These are phyloP conservation scores for Mus caroli DNA, from an alignment of 2,797 vertebrate species.

Conservation along the genomic window DNA sequence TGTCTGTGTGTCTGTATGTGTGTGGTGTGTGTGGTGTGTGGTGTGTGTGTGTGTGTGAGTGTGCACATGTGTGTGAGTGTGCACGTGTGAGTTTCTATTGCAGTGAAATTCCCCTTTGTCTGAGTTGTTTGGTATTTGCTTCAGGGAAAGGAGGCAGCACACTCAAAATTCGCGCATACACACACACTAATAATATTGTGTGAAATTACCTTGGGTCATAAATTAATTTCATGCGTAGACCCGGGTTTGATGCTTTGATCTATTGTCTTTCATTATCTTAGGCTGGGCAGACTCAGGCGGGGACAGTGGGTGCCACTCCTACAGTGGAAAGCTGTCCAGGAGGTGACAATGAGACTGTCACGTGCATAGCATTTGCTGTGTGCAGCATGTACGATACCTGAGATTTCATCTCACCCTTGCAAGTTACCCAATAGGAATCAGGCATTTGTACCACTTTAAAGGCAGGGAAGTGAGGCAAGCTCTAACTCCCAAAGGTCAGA, in stretches of 20 bases:
- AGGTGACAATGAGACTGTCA: neutral
- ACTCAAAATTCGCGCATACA: too few species aligned
- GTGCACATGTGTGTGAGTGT: neutral
- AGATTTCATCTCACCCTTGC: neutral
- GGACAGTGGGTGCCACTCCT: neutral
- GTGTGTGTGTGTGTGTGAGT: neutral
- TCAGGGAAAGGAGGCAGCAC: neutral
- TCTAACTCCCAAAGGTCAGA: neutral
- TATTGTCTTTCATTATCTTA: neutral
- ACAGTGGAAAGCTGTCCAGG: neutral
- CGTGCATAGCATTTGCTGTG: fast-evolving
- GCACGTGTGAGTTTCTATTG: neutral
- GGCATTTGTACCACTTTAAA: neutral
- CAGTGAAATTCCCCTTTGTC: neutral
- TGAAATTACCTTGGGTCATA: neutral
- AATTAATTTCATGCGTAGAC: neutral
- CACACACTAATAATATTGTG: neutral
- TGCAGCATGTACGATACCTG: neutral
- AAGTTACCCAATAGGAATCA: neutral
- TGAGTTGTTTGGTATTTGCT: neutral
- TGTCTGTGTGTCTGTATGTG: too few species aligned
- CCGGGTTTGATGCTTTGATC: neutral
- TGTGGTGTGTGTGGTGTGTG: neutral
- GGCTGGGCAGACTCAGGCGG: neutral
- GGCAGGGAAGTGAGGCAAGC: neutral